Percentiles rank a stretch among this genome's conserved stretches.
These are phyloP conservation scores for Guaruba guarouba DNA, from an alignment of 2,113 vertebrate species.

Conservation along the genomic window DNA sequence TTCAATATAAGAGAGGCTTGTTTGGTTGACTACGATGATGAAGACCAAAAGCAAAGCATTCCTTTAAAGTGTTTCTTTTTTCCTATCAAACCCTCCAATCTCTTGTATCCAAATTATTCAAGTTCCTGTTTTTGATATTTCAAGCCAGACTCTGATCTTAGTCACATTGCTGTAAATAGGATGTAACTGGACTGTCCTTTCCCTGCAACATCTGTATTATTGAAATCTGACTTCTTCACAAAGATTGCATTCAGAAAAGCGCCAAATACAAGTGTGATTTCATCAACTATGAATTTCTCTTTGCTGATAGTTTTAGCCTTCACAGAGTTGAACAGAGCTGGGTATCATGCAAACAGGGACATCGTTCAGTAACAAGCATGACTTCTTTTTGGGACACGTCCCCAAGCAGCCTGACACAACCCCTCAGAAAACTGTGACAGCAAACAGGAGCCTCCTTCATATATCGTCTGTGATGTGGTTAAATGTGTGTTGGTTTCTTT, in stretches of 20 bases:
- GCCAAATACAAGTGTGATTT: not conserved
- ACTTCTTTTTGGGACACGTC: not conserved
- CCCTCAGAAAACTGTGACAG: not conserved
- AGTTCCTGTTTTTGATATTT: not conserved
- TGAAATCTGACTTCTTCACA: constrained; percentile 10
- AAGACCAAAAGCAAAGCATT: not conserved
- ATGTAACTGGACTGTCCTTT: not conserved
- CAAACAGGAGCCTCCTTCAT: not conserved
- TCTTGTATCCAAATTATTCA: not conserved
- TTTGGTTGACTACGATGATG: not conserved
- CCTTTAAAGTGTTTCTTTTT: not conserved
- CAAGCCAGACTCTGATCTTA: not conserved
- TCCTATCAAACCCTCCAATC: not conserved
- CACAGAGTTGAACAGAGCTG: not conserved
- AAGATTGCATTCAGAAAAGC: constrained; percentile 24
- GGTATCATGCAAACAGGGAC: not conserved
- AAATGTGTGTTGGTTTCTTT: not conserved
- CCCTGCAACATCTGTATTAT: not conserved
- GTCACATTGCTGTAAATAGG: not conserved
- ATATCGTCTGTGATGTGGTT: not conserved
- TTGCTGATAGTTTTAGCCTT: not conserved
- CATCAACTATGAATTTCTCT: not conserved
- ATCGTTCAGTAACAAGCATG: not conserved
- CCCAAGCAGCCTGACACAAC: not conserved
- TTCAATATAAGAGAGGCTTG: not conserved